phyloP scores from a whole-genome alignment of 2,113 vertebrate genomes.

The Sciurus niger region DNA sequence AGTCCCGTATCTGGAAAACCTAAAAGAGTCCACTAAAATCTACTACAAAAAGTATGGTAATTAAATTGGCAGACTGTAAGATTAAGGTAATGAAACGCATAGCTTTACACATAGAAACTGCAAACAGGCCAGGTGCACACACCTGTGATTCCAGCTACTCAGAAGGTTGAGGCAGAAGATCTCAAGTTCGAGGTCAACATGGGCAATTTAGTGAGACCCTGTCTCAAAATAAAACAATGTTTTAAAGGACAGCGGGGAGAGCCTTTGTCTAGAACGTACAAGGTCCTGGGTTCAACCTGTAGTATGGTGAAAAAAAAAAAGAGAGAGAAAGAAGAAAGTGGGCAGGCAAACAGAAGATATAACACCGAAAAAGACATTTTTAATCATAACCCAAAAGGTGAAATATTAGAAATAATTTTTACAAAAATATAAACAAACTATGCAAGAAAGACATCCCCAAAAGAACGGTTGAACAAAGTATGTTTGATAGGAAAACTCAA shows the following conservation, averaged over 20 bases:
- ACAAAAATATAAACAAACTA: not conserved
- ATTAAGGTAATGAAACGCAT: slow-evolving; percentile 25
- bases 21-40: not conserved
- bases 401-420: slow-evolving; percentile 26
- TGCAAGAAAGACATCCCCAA: not conserved
- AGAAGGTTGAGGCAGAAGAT: not conserved
- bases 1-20: not conserved
- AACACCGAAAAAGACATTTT: not conserved
- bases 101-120: not conserved
- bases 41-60: not conserved
- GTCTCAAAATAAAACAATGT: too few relatives aligned
- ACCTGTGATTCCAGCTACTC: not conserved
- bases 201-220: not conserved
- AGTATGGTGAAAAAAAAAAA: not conserved
- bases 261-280: not conserved
- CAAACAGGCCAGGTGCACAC: not conserved
- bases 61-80: not conserved
- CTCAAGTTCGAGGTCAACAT: not conserved
- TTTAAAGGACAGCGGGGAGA: not conserved
- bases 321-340: too few relatives aligned
- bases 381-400: slow-evolving; percentile 16
- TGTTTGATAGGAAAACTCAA: not conserved
- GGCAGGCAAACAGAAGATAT: too few relatives aligned
- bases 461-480: not conserved
- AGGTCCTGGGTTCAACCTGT: not conserved